phyloP scores from a whole-genome alignment of 1,140 invertebrate genomes.

The Leguminivora glycinivorella region DNA sequence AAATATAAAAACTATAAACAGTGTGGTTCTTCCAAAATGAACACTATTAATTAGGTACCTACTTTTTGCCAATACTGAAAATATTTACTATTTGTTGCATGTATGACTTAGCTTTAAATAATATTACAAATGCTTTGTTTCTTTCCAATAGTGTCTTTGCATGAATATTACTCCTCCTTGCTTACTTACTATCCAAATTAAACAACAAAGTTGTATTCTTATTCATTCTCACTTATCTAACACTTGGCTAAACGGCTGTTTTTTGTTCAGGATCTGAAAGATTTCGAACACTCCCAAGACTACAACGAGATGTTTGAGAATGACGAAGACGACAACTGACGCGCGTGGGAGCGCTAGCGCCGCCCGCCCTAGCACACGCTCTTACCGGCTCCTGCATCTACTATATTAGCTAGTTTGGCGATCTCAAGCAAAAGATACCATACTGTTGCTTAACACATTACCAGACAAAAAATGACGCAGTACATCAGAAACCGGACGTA shows the following conservation, averaged over 20 bases:
- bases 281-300: slow-evolving; percentile 68
- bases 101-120: neutral
- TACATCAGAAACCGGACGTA: too few relatives aligned
- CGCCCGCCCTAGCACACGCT: slow-evolving; percentile 15
- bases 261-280: slow-evolving; percentile 72
- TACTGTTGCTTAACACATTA: too few relatives aligned
- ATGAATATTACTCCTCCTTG: neutral
- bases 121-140: neutral
- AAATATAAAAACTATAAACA: too few relatives aligned
- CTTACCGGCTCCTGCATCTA: slow-evolving; percentile 6
- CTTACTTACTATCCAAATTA: neutral
- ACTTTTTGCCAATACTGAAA: too few relatives aligned
- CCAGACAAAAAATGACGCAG: too few relatives aligned
- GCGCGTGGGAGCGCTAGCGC: slow-evolving; percentile 17
- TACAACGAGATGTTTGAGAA: slow-evolving; percentile 76
- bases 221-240: slow-evolving; percentile 62
- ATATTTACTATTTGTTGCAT: too few relatives aligned
- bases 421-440: too few relatives aligned
- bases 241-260: slow-evolving; percentile 35
- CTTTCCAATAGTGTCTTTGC: neutral
- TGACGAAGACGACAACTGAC: slow-evolving; percentile 74
- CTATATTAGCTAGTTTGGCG: slow-evolving; percentile 15
- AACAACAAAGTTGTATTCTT: slow-evolving; percentile 56
- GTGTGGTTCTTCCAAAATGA: too few relatives aligned
- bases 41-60: too few relatives aligned